These are phyloP conservation scores for Pseudolaguvia tuberculata DNA, from an alignment of 2,113 vertebrate genomes.

Conservation along the genomic window DNA sequence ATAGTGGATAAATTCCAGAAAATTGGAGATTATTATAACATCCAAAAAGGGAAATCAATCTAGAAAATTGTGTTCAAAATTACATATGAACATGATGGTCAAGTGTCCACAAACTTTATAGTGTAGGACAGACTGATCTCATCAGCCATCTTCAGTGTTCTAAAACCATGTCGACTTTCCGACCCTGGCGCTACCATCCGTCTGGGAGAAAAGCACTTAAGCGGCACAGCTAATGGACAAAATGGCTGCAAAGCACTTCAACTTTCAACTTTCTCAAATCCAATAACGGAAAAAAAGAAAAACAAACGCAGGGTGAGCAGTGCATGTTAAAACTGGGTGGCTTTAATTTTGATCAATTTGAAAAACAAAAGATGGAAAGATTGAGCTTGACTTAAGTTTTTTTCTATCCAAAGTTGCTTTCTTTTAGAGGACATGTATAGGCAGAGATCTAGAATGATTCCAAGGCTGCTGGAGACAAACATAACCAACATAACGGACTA, in stretches of 20 bases:
- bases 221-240: slow-evolving; percentile 77
- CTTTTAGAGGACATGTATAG: slow-evolving; percentile 1
- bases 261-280: slow-evolving; percentile 44
- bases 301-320: slow-evolving; percentile 69
- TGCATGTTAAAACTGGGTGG: slow-evolving; percentile 78
- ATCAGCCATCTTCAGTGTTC: slow-evolving; percentile 83
- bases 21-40: too few relatives aligned
- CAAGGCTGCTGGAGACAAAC: not conserved
- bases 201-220: slow-evolving; percentile 82
- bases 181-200: slow-evolving; percentile 72
- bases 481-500: too few relatives aligned
- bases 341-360: too few relatives aligned
- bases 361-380: slow-evolving; percentile 73
- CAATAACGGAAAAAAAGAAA: slow-evolving; percentile 15
- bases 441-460: not conserved
- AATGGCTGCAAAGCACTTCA: slow-evolving; percentile 86
- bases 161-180: slow-evolving; percentile 45
- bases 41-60: too few relatives aligned
- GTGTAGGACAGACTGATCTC: slow-evolving; percentile 81
- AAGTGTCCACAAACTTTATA: too few relatives aligned
- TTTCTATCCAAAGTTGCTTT: not conserved
- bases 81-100: too few relatives aligned
- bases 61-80: too few relatives aligned
- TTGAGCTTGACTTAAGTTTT: slow-evolving; percentile 75
- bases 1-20: too few relatives aligned